A percentile compares a stretch with the other conserved stretches of the same genome.
phyloP scores from a whole-genome alignment of 2,113 vertebrate genomes.

The Smithornis capensis region DNA sequence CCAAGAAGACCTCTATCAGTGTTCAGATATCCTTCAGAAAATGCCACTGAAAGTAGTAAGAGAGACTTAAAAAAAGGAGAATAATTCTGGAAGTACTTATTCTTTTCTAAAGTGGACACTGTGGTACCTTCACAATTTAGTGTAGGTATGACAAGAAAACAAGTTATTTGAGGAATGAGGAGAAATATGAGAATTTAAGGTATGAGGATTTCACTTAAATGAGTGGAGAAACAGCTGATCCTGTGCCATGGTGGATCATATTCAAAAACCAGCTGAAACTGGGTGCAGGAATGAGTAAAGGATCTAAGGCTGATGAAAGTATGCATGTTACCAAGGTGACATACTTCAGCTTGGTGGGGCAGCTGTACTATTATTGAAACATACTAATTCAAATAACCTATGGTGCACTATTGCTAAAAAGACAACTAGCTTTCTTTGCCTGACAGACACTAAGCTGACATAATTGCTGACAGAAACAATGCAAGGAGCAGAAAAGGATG shows the following conservation, averaged over 20 bases:
- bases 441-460: background rate
- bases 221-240: background rate
- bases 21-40: conserved; percentile 38
- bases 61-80: background rate
- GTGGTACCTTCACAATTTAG: background rate
- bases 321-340: conserved; percentile 44
- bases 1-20: background rate
- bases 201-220: background rate
- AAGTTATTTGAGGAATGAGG: background rate
- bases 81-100: background rate
- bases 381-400: background rate
- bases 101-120: background rate
- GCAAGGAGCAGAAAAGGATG: background rate
- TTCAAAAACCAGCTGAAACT: background rate
- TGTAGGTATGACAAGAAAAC: background rate
- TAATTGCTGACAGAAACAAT: background rate
- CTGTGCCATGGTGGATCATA: background rate
- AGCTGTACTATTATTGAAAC: conserved; percentile 16
- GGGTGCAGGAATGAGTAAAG: conserved; percentile 16
- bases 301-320: background rate
- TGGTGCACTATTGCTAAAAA: background rate
- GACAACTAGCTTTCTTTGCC: background rate
- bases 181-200: background rate
- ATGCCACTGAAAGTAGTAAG: background rate
- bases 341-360: conserved; percentile 31